Base-by-base conservation (phyloP, 2,797 vertebrate genomes). In the Sebastes matsubarae region DNA sequence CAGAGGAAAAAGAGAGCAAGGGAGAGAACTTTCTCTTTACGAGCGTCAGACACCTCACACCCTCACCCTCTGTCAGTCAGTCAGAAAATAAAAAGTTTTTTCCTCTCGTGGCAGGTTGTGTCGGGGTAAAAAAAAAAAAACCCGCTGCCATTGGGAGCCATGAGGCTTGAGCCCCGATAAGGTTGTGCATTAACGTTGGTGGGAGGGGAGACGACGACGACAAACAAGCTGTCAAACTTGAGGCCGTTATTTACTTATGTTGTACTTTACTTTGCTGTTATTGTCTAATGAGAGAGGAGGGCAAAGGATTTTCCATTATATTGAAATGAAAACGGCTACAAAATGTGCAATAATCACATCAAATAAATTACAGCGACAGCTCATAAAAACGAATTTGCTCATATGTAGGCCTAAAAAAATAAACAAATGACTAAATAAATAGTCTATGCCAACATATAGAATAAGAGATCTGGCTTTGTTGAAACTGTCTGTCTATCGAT, bases 31-130 rank as follows among this genome's bases (percentile, higher is more conserved):
- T 50, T 50, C 18, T 50, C 46, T 50, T 2, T 50, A 50, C 18
- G 18, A 50, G 46, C 8, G 2, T 50, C 46, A 9, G 46, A 0
- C 46, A 2, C 18, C 18, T 50, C 46, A 0, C 42, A 50, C 42
- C 3, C 2, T 50, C 18, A 46, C 46, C 18, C 46, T 50, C 50
- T 54, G 4, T 54, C 52, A 54, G 52, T 54, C 52, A 22, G 52
- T 54, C 52, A 22, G 20, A 54, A 52, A 52, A 52, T 9, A 52
- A n/a, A 52, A n/a, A n/a, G 3, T 52, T 4, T 52, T 20, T 52
- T 52, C 46, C 46, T 52, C 8, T 18, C 18, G 46, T n/a, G 46
- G 18, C 18, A 52, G 46, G 46, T 52, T 52, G 46, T 52, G 46
- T 52, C 46, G 16, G 7, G 42, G 42, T 46, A 46, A 46, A 46